Evolutionary conservation across 2,888 invertebrate species (phyloP).

Genomic region (Cataglyphis rosenhaueri): DNA sequence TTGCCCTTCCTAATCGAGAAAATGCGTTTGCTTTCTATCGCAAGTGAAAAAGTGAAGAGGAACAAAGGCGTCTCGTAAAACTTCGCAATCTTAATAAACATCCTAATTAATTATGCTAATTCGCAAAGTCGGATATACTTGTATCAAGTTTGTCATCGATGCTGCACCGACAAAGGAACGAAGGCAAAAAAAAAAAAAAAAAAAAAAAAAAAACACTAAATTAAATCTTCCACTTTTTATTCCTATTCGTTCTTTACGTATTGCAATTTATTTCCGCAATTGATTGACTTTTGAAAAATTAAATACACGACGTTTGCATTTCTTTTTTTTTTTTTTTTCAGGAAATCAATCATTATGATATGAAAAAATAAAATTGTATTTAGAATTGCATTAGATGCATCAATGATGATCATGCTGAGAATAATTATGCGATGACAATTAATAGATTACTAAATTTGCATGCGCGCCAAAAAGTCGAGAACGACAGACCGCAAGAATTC

Average conservation of each 20-base stretch:
- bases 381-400: conserved; percentile 9
- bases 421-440: conserved; percentile 55
- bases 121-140: neutral
- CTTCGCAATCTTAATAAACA: neutral
- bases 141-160: neutral
- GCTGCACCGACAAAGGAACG: neutral
- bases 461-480: neutral
- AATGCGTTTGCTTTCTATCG: conserved; percentile 21
- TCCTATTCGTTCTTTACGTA: too few species aligned
- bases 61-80: neutral
- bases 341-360: conserved; percentile 56
- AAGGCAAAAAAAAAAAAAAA: too few species aligned
- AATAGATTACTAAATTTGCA: neutral
- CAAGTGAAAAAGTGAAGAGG: conserved; percentile 25
- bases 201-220: too few species aligned
- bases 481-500: neutral
- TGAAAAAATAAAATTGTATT: conserved; percentile 30
- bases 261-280: conserved; percentile 28
- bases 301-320: conserved; percentile 65
- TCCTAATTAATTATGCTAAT: neutral
- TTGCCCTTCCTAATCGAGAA: conserved; percentile 24
- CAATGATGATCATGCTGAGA: neutral
- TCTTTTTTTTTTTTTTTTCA: conserved; percentile 43
- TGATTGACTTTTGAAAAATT: conserved; percentile 67
- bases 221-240: neutral